Percentiles rank a stretch among this genome's conserved stretches.
phyloP scores from a whole-genome alignment of 2,888 invertebrate species.

The Oscheius sp. region DNA sequence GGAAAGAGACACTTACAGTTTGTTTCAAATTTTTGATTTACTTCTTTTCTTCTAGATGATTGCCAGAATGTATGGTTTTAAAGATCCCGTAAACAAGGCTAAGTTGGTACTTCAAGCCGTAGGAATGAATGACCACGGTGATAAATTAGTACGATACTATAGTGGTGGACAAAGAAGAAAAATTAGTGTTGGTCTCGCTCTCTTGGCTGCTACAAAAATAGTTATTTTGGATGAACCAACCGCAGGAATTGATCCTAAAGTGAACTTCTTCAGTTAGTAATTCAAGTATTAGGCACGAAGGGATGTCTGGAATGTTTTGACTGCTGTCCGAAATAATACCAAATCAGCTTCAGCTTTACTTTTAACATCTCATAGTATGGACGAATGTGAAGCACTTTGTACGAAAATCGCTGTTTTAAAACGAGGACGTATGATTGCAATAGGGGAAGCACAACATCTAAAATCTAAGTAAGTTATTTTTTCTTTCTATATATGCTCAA shows the following conservation, averaged over 20 bases:
- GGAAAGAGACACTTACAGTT: conserved; percentile 54
- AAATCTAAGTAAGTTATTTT: conserved; percentile 54
- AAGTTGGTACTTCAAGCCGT: conserved; percentile 54
- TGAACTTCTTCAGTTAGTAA: background rate
- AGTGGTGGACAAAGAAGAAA: conserved; percentile 83
- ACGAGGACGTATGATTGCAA: conserved; percentile 60
- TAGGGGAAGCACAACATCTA: conserved; percentile 65
- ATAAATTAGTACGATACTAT: conserved; percentile 55
- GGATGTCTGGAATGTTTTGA: conserved; percentile 73
- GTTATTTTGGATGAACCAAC: conserved; percentile 76
- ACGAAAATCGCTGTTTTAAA: conserved; percentile 66
- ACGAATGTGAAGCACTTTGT: conserved; percentile 68
- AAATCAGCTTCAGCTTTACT: conserved; percentile 55
- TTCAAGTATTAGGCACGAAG: conserved; percentile 74
- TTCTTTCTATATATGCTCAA: background rate
- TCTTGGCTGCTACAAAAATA: conserved; percentile 79
- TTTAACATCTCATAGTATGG: conserved; percentile 63
- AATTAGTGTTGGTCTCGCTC: conserved; percentile 82
- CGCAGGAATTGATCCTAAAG: conserved; percentile 75
- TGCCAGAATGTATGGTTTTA: conserved; percentile 50
- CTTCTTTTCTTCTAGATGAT: conserved; percentile 39
- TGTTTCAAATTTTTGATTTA: background rate
- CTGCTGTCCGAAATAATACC: conserved; percentile 43
- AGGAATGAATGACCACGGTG: conserved; percentile 55
- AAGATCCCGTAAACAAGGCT: conserved; percentile 44